Evolutionary conservation across 2,888 invertebrate species (phyloP).

Genomic region (Pseudococcus longispinus): DNA sequence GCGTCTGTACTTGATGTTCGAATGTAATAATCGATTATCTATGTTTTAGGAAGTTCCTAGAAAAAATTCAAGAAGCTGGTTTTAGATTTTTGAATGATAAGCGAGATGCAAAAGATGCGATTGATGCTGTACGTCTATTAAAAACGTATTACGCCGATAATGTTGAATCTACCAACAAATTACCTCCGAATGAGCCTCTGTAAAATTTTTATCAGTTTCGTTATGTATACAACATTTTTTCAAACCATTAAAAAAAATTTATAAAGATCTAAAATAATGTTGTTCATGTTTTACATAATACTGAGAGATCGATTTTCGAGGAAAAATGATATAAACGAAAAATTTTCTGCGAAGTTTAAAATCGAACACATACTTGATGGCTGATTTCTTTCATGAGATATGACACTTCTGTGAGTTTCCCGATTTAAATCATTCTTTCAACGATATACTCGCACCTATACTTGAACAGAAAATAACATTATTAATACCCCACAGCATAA

Average conservation of each 20-base stretch:
- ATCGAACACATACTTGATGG: no score
- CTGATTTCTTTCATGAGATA: no score
- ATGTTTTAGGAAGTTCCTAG: not conserved
- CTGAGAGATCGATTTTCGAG: no score
- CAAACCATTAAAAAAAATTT: no score
- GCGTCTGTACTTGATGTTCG: not conserved
- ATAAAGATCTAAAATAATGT: no score
- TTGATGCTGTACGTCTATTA: not conserved
- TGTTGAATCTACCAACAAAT: not conserved
- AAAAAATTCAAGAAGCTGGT: not conserved
- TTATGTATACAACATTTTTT: no score
- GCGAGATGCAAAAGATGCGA: not conserved
- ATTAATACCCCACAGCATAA: constrained; percentile 40
- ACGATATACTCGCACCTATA: no score
- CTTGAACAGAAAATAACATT: not conserved
- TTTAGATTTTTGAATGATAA: not conserved
- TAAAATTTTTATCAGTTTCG: not conserved
- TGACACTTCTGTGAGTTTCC: no score
- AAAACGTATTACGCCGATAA: not conserved
- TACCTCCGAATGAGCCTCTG: not conserved
- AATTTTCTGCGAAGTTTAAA: no score
- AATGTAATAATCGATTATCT: not conserved
- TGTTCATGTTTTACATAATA: no score
- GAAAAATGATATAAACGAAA: no score
- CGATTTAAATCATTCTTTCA: no score